A percentile compares a stretch with the other conserved stretches of the same genome.
These are phyloP conservation scores for Halcyon senegalensis DNA, from an alignment of 2,113 vertebrate species.

Conservation along the genomic window DNA sequence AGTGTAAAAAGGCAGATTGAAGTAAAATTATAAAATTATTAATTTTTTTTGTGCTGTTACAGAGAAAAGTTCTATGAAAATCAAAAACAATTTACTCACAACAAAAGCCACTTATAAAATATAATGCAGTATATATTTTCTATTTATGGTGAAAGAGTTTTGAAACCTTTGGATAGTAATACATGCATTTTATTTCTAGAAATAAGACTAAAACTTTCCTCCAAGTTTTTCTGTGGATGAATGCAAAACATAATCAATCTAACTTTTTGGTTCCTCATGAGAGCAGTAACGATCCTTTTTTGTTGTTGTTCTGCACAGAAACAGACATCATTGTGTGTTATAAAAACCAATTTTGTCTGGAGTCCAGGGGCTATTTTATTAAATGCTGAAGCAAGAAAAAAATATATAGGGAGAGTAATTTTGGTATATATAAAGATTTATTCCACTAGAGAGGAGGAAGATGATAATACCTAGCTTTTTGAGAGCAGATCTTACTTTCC, in stretches of 20 bases:
- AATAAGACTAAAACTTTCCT: not conserved
- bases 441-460: not conserved
- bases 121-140: not conserved
- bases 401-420: not conserved
- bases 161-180: not conserved
- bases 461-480: not conserved
- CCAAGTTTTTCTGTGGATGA: slow-evolving; percentile 20
- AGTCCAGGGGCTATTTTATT: not conserved
- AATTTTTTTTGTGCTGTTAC: not conserved
- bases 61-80: not conserved
- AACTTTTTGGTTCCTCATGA: not conserved
- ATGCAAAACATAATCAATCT: slow-evolving; percentile 22
- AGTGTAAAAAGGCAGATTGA: not conserved
- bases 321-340: not conserved
- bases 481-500: not conserved
- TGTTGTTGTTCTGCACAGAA: not conserved
- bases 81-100: not conserved
- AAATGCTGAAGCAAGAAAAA: not conserved
- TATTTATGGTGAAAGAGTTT: not conserved
- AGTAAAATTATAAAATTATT: not conserved
- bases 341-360: not conserved
- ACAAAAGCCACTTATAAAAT: not conserved
- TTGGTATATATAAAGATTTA: not conserved
- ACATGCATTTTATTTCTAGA: not conserved
- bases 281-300: not conserved